These are phyloP conservation scores for Rhinopithecus roxellana DNA, from an alignment of 2,113 vertebrate genomes.

Conservation along the genomic window DNA sequence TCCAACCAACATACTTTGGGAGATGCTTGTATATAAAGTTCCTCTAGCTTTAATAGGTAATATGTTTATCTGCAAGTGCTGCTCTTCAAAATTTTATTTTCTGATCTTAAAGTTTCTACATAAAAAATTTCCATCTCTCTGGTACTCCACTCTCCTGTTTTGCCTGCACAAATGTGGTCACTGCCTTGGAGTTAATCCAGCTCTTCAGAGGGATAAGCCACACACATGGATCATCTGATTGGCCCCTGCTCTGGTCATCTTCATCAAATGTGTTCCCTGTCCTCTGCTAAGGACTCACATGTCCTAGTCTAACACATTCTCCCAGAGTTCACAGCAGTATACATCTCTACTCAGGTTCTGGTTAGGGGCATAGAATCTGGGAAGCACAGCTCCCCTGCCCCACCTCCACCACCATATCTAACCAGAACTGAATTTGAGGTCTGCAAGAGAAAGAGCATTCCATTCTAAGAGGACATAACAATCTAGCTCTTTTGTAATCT, in stretches of 20 bases:
- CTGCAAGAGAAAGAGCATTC: neutral
- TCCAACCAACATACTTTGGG: neutral
- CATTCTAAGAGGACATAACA: neutral
- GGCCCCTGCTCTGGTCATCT: neutral
- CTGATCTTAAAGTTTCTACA: neutral
- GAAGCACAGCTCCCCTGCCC: neutral
- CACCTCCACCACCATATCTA: neutral
- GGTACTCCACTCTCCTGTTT: neutral
- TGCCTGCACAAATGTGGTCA: neutral
- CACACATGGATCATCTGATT: neutral
- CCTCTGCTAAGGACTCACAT: neutral
- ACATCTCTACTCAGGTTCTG: neutral
- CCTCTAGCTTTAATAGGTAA: neutral
- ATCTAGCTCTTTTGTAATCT: neutral
- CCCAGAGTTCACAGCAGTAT: neutral
- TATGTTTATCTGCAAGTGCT: neutral
- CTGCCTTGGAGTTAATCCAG: neutral
- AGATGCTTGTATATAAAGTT: neutral
- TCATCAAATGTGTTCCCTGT: neutral
- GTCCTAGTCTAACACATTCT: neutral
- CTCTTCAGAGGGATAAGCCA: neutral
- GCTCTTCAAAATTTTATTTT: neutral
- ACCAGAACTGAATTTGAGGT: neutral
- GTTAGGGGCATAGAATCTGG: neutral
- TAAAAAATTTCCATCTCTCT: neutral